Conservation (phyloP, 2,113 vertebrate species). For the Oxygymnocypris stewartii region DNA sequence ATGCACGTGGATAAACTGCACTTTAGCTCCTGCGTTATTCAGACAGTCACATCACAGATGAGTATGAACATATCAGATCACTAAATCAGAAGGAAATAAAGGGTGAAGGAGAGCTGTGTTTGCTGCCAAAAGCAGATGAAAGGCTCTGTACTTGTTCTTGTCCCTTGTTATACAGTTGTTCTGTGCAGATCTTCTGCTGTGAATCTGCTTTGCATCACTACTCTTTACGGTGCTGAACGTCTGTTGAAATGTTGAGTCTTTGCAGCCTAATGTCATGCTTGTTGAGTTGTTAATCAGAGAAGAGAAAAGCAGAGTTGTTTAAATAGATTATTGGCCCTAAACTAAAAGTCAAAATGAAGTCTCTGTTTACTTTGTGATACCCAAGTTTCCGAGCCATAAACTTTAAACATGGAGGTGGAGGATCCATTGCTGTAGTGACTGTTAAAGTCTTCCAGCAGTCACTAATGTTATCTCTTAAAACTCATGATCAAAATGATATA, state of each 20-base stretch:
- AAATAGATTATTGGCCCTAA: not conserved
- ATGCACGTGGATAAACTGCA: slow-evolving; percentile 49
- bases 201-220: slow-evolving; percentile 58
- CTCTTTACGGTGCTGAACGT: too few relatives aligned
- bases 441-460: too few relatives aligned
- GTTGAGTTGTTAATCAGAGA: slow-evolving; percentile 23
- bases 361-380: not conserved
- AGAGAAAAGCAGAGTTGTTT: slow-evolving; percentile 1
- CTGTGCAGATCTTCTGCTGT: slow-evolving; percentile 46
- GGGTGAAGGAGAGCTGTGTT: too few relatives aligned
- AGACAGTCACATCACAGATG: slow-evolving; percentile 48
- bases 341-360: not conserved
- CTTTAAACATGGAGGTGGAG: too few relatives aligned
- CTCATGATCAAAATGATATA: too few relatives aligned
- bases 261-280: not conserved
- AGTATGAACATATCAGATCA: slow-evolving; percentile 31
- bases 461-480: too few relatives aligned
- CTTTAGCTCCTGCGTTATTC: slow-evolving; percentile 43
- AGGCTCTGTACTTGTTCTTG: slow-evolving; percentile 55
- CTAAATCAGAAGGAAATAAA: slow-evolving; percentile 31
- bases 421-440: too few relatives aligned
- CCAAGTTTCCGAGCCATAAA: too few relatives aligned
- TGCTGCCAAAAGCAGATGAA: slow-evolving; percentile 57
- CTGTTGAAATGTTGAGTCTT: slow-evolving; percentile 23
- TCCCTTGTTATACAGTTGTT: slow-evolving; percentile 52